Base-by-base conservation (phyloP, 2,797 vertebrate species). In the Anas acuta region DNA sequence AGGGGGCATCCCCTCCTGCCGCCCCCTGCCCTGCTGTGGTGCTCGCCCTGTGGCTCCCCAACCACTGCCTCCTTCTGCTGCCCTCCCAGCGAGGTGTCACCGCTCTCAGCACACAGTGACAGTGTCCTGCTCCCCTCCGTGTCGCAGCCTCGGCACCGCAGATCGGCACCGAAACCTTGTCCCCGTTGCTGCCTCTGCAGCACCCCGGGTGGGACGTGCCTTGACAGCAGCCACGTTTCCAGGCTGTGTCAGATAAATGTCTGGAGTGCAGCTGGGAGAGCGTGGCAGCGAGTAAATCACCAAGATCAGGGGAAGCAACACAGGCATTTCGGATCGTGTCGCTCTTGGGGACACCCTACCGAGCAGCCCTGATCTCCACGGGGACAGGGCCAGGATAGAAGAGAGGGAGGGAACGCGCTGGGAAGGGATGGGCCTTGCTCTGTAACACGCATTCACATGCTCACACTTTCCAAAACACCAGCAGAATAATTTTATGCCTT, bases 161-260 rank as follows among this genome's bases (percentile, higher is more conserved):
- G 21, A 20, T 22, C 4, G 3, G 32, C 41, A 20, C 13, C 2
- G 2, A 37, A 2, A 3, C 2, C 0, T 17, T 6, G 2, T 54
- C 67, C 66, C 45, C 1, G 1, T 22, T 4, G 1, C 47, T 21
- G 39, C 28, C 28, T 30, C 57, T 16, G 7, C 33, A 8, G n/a
- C 6, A 4, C 33, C 45, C 16, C 5, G 9, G 2, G 2, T 1
- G 17, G 51, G 30, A 58, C 11, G 2, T 32, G 30, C 12, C 1
- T 11, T 16, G 58, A 4, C 47, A 35, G 53, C 3, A 22, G 35
- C 60, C 35, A 13, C 35, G 7, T 39, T 37, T 62, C 60, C n/a
- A 37, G 60, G 60, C 37, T 62, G 18, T 11, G 9, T 39, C 60
- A 28, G 60, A 62, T 28, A 28, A 62, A 62, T 28, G 60, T 19